Conservation (phyloP, 1,140 invertebrate species). For the Zaprionus ornatus region DNA sequence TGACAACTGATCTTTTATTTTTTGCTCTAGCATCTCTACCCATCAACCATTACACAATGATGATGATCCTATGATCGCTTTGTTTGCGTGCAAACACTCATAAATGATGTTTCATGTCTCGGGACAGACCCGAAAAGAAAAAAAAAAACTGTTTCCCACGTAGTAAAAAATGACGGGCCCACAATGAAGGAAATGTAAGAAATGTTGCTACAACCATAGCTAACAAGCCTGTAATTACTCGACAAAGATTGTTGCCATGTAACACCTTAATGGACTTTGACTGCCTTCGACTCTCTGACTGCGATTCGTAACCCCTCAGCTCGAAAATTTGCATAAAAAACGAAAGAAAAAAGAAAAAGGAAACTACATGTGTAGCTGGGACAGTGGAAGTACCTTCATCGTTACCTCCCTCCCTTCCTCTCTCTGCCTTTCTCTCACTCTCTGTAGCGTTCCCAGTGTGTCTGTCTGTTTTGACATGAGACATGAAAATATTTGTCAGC, state of each 20-base stretch:
- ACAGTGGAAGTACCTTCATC: not conserved
- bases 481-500: conserved; percentile 75
- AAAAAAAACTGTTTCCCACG: conserved; percentile 69
- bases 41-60: not conserved
- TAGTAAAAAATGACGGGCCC: conserved; percentile 45
- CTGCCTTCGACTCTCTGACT: conserved; percentile 5
- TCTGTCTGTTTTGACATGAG: conserved; percentile 65
- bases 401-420: not conserved
- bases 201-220: conserved; percentile 78
- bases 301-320: conserved; percentile 28
- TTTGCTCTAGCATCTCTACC: not conserved
- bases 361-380: conserved; percentile 7
- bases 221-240: conserved; percentile 80
- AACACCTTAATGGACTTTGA: conserved; percentile 72
- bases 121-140: conserved; percentile 12
- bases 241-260: conserved; percentile 69
- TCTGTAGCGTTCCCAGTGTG: not conserved
- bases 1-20: conserved; percentile 70
- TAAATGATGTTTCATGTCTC: conserved; percentile 56
- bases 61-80: conserved; percentile 53
- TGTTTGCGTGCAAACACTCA: conserved; percentile 60
- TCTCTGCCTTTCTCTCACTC: not conserved
- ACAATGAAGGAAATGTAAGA: conserved; percentile 19
- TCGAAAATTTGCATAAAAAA: conserved; percentile 68
- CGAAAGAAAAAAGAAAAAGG: conserved; percentile 7